Percentiles rank a stretch among this genome's conserved stretches.
Conservation (phyloP, 2,797 vertebrate genomes). For the Leptoclinus maculatus region DNA sequence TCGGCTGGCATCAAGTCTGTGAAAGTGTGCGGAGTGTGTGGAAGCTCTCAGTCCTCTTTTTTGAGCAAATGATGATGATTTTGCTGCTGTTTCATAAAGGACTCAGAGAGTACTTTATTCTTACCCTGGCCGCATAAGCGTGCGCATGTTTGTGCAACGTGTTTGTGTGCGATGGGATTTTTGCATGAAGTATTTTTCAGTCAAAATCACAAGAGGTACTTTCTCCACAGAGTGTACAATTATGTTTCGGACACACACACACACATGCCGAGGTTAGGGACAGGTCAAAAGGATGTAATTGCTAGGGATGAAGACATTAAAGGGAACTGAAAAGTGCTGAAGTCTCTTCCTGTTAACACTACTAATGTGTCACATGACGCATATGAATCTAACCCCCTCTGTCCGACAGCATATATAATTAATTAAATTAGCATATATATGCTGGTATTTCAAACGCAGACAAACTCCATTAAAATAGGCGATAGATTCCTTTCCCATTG, state of each 20-base stretch:
- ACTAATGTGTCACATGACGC: conserved; percentile 26
- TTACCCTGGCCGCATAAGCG: neutral
- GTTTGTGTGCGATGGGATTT: conserved; percentile 10
- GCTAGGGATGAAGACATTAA: neutral
- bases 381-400: neutral
- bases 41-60: conserved; percentile 24
- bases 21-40: neutral
- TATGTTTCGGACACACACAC: neutral
- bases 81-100: conserved; percentile 33
- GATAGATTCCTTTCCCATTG: neutral
- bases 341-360: conserved; percentile 7
- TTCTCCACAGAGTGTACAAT: neutral
- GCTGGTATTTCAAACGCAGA: neutral
- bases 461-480: neutral
- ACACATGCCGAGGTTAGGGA: conserved; percentile 9
- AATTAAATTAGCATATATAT: neutral
- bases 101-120: conserved; percentile 10
- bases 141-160: neutral
- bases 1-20: conserved; percentile 13
- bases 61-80: conserved; percentile 33
- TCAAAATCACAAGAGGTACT: conserved; percentile 14
- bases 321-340: neutral
- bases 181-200: neutral
- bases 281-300: conserved; percentile 22
- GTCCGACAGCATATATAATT: no score